A percentile compares a stretch with the other conserved stretches of the same genome.
Evolutionary conservation across 1,140 invertebrate species (phyloP).

Genomic region (Kradibia gibbosae): DNA sequence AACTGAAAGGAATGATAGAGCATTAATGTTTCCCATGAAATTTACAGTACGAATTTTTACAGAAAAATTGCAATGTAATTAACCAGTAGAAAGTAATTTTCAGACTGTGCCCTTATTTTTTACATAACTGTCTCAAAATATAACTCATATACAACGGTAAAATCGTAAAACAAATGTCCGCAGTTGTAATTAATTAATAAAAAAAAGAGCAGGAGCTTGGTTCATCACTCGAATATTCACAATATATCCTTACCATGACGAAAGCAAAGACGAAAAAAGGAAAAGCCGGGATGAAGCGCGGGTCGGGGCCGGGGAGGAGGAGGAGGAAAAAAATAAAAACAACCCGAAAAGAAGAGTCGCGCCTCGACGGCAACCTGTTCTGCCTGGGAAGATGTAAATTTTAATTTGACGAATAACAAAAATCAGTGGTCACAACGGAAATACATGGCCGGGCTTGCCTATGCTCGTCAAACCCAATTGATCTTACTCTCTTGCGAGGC

Average conservation of each 20-base stretch:
- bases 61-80: constrained; percentile 1
- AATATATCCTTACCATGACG: constrained; percentile 18
- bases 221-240: constrained; percentile 33
- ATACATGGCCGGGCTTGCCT: background rate
- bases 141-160: constrained; percentile 14
- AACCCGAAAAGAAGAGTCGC: background rate
- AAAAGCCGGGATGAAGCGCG: too few relatives aligned
- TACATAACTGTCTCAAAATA: constrained; percentile 16
- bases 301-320: background rate
- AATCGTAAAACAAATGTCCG: constrained; percentile 31
- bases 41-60: background rate
- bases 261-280: background rate
- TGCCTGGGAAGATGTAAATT: constrained; percentile 38
- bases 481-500: constrained; percentile 64
- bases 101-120: background rate
- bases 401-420: constrained; percentile 43
- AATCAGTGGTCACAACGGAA: background rate
- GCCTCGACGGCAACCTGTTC: constrained; percentile 36
- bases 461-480: background rate
- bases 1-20: too few relatives aligned
- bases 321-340: constrained; percentile 11
- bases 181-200: constrained; percentile 42
- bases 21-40: background rate
- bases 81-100: constrained; percentile 6
- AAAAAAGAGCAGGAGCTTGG: constrained; percentile 8